Evolutionary conservation across 2,888 invertebrate genomes (phyloP).

Genomic region (Diloba caeruleocephala): DNA sequence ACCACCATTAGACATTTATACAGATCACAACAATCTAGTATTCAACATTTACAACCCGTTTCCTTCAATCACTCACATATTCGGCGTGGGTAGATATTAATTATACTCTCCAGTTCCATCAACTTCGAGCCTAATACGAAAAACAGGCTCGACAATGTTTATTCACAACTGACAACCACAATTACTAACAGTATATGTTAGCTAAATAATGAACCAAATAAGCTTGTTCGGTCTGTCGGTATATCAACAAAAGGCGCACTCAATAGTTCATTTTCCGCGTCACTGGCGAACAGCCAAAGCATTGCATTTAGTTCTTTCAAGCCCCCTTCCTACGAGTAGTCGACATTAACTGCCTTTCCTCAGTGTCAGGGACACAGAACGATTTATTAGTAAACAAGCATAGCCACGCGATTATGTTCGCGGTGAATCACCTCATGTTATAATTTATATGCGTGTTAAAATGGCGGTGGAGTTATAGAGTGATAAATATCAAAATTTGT

Average conservation of each 20-base stretch:
- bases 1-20: not conserved
- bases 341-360: slow-evolving; percentile 58
- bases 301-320: slow-evolving; percentile 64
- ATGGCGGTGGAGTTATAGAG: slow-evolving; percentile 6
- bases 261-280: slow-evolving; percentile 76
- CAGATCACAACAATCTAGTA: slow-evolving; percentile 12
- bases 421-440: slow-evolving; percentile 41
- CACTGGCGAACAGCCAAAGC: slow-evolving; percentile 67
- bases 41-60: slow-evolving; percentile 19
- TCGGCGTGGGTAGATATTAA: slow-evolving; percentile 25
- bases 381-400: slow-evolving; percentile 59
- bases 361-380: slow-evolving; percentile 68
- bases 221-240: slow-evolving; percentile 50
- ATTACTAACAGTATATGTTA: slow-evolving; percentile 35
- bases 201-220: slow-evolving; percentile 45
- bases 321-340: slow-evolving; percentile 38
- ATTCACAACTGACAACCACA: slow-evolving; percentile 10
- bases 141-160: slow-evolving; percentile 21
- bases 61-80: slow-evolving; percentile 20
- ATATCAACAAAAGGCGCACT: slow-evolving; percentile 70
- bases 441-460: slow-evolving; percentile 20
- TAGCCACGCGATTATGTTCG: slow-evolving; percentile 46
- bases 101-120: slow-evolving; percentile 15
- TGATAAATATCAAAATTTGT: slow-evolving; percentile 3
- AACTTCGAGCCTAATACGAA: slow-evolving; percentile 25